A percentile compares a stretch with the other conserved stretches of the same genome.
Evolutionary conservation across 1,140 invertebrate species (phyloP).

Genomic region (Temnothorax curvispinosus): DNA sequence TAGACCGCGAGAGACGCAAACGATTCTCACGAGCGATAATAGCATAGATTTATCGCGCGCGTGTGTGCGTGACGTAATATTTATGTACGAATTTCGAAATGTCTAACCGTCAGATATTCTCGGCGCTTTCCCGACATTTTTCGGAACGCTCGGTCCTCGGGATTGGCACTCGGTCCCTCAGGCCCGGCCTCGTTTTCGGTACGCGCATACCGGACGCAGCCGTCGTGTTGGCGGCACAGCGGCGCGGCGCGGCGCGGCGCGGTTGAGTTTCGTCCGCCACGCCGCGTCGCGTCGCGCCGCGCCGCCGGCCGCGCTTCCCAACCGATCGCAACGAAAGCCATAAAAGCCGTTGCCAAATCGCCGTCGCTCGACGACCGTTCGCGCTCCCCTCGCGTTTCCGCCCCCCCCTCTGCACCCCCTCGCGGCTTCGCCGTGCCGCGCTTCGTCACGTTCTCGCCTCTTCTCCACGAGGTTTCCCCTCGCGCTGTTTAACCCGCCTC

Average conservation of each 20-base stretch:
- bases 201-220: slow-evolving; percentile 8
- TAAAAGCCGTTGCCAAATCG: slow-evolving; percentile 84
- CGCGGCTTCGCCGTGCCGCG: slow-evolving; percentile 14
- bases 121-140: not conserved
- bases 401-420: slow-evolving; percentile 43
- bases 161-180: not conserved
- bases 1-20: not conserved
- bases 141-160: not conserved
- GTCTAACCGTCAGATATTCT: not conserved
- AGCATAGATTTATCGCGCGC: not conserved
- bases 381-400: slow-evolving; percentile 57
- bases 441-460: slow-evolving; percentile 50
- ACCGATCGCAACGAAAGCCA: slow-evolving; percentile 80
- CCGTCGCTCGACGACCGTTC: slow-evolving; percentile 69
- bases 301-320: slow-evolving; percentile 55
- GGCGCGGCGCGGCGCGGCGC: not conserved
- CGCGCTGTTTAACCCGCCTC: slow-evolving; percentile 9
- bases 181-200: slow-evolving; percentile 1
- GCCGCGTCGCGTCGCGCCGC: not conserved
- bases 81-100: not conserved
- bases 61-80: not conserved
- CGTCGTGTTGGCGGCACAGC: not conserved
- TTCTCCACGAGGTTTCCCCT: slow-evolving; percentile 18
- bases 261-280: not conserved
- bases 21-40: not conserved